A percentile compares a stretch with the other conserved stretches of the same genome.
These are phyloP conservation scores for Artibeus lituratus DNA, from an alignment of 2,797 vertebrate genomes.

Conservation along the genomic window DNA sequence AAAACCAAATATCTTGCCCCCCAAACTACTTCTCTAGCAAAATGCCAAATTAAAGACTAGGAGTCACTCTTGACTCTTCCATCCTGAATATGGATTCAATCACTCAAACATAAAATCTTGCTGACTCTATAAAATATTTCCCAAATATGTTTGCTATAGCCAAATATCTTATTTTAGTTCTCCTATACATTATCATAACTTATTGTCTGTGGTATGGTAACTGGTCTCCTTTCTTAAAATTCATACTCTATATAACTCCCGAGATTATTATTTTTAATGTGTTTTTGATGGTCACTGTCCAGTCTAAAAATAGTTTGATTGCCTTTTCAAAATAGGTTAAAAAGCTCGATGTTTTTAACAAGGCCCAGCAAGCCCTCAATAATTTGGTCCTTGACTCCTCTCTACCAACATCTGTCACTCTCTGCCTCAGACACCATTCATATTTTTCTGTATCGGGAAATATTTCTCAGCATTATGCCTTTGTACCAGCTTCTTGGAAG, in stretches of 20 bases:
- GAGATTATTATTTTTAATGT: background rate
- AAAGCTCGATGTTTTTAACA: background rate
- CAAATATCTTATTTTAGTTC: background rate
- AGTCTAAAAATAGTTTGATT: background rate
- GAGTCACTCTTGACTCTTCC: background rate
- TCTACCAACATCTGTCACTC: background rate
- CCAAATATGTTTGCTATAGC: background rate
- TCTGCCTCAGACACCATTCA: background rate
- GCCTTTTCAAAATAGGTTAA: background rate
- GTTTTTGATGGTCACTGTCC: background rate
- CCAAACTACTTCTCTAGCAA: background rate
- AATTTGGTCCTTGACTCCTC: background rate
- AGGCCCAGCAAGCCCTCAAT: background rate
- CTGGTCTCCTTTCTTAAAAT: background rate
- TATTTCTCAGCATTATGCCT: background rate
- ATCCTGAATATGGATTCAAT: background rate
- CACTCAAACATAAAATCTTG: background rate
- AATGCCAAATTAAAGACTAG: background rate
- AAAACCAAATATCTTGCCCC: background rate
- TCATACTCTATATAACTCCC: background rate
- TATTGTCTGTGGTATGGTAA: background rate
- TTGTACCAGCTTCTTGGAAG: background rate
- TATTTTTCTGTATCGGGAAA: background rate
- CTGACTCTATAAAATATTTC: background rate
- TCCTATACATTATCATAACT: background rate